Conservation (phyloP, 2,797 vertebrate species). For the Podargus strigoides region DNA sequence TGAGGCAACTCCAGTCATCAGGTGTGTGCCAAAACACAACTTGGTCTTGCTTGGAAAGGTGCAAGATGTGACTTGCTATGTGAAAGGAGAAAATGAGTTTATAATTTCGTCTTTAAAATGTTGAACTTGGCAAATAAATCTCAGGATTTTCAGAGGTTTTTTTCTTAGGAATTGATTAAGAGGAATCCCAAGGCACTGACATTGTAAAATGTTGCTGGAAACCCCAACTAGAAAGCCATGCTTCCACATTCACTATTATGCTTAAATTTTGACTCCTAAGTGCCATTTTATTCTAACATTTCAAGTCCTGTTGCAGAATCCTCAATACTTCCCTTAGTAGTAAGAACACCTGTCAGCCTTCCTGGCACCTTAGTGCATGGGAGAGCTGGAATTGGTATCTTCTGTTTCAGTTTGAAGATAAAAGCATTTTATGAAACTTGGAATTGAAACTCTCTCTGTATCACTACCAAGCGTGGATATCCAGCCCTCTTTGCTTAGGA, state of each 20-base stretch:
- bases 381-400: background rate
- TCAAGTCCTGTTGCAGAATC: background rate
- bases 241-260: rapidly evolving
- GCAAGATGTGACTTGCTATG: background rate
- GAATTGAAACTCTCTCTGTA: background rate
- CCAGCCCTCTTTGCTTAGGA: background rate
- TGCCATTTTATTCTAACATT: background rate
- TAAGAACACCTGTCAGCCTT: background rate
- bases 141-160: background rate
- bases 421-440: background rate
- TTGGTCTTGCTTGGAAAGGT: background rate
- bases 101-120: background rate
- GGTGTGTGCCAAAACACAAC: background rate
- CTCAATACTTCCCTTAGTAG: background rate
- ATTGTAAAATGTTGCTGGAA: background rate
- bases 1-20: background rate
- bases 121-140: background rate
- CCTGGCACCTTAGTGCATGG: background rate
- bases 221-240: background rate
- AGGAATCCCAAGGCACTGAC: background rate
- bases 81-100: background rate
- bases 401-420: background rate
- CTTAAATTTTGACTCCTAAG: background rate
- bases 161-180: background rate
- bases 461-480: background rate